Conservation (phyloP, 2,113 vertebrate genomes). For the Motacilla tschutschensis region DNA sequence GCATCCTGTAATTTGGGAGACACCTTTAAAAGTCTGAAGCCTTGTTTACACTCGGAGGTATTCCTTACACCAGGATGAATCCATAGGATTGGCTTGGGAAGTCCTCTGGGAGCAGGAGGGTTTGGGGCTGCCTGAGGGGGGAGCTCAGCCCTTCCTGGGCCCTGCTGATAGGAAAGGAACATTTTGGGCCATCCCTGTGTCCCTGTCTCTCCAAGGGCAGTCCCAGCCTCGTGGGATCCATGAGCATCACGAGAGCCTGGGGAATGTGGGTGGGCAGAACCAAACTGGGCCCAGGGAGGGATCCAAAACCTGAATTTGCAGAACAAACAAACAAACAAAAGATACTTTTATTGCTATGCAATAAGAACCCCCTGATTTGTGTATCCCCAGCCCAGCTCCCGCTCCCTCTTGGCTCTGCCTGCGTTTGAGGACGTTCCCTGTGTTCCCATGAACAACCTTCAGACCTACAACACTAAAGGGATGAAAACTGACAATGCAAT, state of each 20-base stretch:
- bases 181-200: neutral
- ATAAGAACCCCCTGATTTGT: slow-evolving; percentile 8
- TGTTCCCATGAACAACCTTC: neutral
- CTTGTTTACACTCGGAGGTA: slow-evolving; percentile 25
- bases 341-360: slow-evolving; percentile 69
- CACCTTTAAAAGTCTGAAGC: slow-evolving; percentile 20
- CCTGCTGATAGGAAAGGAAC: neutral
- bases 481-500: slow-evolving; percentile 68
- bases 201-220: neutral
- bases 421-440: neutral
- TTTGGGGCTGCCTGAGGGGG: neutral
- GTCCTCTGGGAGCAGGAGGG: slow-evolving; percentile 8
- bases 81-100: neutral
- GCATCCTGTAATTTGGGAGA: neutral
- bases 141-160: neutral
- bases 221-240: neutral
- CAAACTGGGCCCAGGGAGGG: neutral
- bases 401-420: neutral
- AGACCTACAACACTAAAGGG: slow-evolving; percentile 26
- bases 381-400: slow-evolving; percentile 1
- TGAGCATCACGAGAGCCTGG: neutral
- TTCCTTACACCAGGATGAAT: neutral
- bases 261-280: neutral
- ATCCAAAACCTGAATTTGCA: neutral
- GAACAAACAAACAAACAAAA: neutral